These are phyloP conservation scores for Mirza zaza DNA, from an alignment of 2,113 vertebrate species.

Conservation along the genomic window DNA sequence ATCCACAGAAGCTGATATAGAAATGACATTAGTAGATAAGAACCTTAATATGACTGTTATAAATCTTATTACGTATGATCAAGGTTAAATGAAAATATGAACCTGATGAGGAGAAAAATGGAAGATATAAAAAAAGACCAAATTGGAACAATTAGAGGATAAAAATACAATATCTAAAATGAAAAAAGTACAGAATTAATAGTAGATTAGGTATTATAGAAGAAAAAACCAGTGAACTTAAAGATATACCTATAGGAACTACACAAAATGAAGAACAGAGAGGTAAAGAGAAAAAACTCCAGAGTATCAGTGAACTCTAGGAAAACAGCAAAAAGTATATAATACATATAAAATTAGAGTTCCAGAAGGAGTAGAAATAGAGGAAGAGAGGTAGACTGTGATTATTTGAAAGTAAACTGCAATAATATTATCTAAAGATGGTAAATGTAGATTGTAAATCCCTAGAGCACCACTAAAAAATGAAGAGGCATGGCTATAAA, in stretches of 20 bases:
- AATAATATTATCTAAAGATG: background rate
- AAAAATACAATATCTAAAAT: background rate
- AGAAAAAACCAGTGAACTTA: background rate
- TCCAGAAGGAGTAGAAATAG: background rate
- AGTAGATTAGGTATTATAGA: background rate
- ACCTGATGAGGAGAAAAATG: background rate
- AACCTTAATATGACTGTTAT: background rate
- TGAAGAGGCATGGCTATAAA: background rate
- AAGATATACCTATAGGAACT: background rate
- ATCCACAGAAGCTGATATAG: background rate
- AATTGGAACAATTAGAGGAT: background rate
- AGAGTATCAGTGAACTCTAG: background rate
- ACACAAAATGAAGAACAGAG: background rate
- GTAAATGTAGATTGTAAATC: background rate
- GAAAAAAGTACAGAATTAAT: background rate
- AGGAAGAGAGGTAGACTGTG: background rate
- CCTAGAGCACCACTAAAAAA: background rate
- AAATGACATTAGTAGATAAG: background rate
- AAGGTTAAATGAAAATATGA: background rate
- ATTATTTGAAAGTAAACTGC: background rate
- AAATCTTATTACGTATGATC: background rate
- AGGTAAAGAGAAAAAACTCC: background rate
- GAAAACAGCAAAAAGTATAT: background rate
- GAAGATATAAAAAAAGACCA: background rate
- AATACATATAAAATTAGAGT: background rate